Conservation (phyloP, 2,888 invertebrate genomes). For the Lycocerus yunnanus region DNA sequence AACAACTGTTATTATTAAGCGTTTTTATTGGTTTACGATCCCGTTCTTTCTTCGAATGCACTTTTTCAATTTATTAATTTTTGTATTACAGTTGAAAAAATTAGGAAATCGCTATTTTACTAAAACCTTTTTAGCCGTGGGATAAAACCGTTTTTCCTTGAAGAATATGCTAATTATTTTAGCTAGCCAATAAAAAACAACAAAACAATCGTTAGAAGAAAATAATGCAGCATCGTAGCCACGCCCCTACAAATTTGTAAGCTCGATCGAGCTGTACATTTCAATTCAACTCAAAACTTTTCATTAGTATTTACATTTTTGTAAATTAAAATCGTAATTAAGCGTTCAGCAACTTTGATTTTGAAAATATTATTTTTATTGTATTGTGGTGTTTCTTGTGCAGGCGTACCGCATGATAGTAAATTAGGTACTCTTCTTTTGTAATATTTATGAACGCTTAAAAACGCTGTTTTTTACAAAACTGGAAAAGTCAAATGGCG, state of each 20-base stretch:
- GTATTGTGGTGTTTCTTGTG: not conserved
- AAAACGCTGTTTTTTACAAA: not conserved
- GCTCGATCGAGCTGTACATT: not conserved
- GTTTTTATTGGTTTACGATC: not conserved
- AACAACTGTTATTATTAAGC: not conserved
- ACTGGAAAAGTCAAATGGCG: not conserved
- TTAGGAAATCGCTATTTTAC: too few species aligned
- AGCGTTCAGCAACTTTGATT: not conserved
- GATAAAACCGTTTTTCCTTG: too few species aligned
- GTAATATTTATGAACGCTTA: not conserved
- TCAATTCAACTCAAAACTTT: too few species aligned
- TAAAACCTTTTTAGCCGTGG: too few species aligned
- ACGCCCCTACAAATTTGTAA: not conserved
- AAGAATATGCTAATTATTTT: not conserved
- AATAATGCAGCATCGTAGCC: not conserved
- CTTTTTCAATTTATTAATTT: not conserved
- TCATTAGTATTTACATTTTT: not conserved
- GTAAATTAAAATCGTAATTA: not conserved
- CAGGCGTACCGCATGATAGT: not conserved
- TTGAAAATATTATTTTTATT: not conserved
- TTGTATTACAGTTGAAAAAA: not conserved
- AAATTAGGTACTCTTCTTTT: not conserved
- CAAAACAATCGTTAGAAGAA: not conserved
- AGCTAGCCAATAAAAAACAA: not conserved
- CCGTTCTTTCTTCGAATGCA: not conserved